Evolutionary conservation across 1,140 invertebrate genomes (phyloP).

Genomic region (Maniola jurtina): DNA sequence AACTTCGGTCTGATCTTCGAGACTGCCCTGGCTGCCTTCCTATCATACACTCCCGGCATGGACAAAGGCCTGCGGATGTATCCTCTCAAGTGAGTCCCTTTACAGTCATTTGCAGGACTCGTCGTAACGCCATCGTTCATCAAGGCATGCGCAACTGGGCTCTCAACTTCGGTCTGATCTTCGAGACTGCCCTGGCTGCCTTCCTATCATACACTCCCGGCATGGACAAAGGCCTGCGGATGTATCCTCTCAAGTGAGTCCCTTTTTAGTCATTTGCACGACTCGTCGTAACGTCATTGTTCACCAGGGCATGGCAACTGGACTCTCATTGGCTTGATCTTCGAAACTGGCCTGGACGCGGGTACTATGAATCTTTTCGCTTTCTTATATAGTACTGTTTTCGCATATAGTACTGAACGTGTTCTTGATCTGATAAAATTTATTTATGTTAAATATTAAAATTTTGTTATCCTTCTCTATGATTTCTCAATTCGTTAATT

Average conservation of each 20-base stretch:
- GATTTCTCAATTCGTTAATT: no score
- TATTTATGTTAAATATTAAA: no score
- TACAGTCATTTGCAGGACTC: neutral
- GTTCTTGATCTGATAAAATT: no score
- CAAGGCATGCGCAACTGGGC: slow-evolving; percentile 99
- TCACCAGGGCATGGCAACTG: slow-evolving; percentile 99
- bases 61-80: slow-evolving; percentile 98
- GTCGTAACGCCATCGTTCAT: slow-evolving; percentile 95
- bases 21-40: slow-evolving; percentile 94
- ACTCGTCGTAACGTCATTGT: slow-evolving; percentile 91
- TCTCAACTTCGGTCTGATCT: slow-evolving; percentile 95
- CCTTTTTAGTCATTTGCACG: neutral
- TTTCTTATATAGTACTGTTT: no score
- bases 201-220: slow-evolving; percentile 97
- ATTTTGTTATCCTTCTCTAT: no score
- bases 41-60: slow-evolving; percentile 97
- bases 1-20: slow-evolving; percentile 97
- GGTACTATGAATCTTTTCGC: no score
- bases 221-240: slow-evolving; percentile 97
- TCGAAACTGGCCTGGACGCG: slow-evolving; percentile 95
- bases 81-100: slow-evolving; percentile 92
- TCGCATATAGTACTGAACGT: no score
- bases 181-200: slow-evolving; percentile 95
- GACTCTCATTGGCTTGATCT: slow-evolving; percentile 95
- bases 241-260: slow-evolving; percentile 97